Evolutionary conservation across 2,113 vertebrate species (phyloP), one percentile per base, ranked within the genome.

Genomic region (Puma concolor): DNA sequence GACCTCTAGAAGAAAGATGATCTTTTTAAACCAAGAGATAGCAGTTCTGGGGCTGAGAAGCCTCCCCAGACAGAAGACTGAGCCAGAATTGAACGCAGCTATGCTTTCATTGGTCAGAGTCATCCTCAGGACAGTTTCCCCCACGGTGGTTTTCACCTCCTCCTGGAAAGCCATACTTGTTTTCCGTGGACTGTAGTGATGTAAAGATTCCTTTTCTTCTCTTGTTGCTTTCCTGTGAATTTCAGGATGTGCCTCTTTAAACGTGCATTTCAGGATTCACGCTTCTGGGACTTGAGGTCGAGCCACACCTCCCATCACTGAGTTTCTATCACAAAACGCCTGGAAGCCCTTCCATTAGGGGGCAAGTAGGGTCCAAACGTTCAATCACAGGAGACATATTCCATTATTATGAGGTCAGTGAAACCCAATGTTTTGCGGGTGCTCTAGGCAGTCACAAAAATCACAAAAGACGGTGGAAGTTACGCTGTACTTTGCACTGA

Each of bases 31-130:
- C 17, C 12, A 15, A 23, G 25, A 72, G 38, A 57, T 25, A 21
- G 33, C 15, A 0, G 48, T 11, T 38, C 48, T 31, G 36, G 69
- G 33, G 38, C 17, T 0, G 0, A 74, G 57, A 76, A 9, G 14
- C 16, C 23, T 50, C 21, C 77, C 38, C 33, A 25, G 19, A 38
- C 16, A 1, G 41, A 21, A 52, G 25, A 25, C n/a, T 15, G 93
- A 48, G 57, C 76, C 23, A 48, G 60, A 88, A 60, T 4, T 4
- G 12, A 48, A 14, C 3, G 5, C 31, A 14, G 44, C 19, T 13
- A 25, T 19, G 15, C 36, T 19, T 10, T n/a, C 15, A 3, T 5
- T 9, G 0, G 50, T 15, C 15, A 1, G 0, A 0, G 8, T n/a
- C 31, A 9, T 10, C 41, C 72, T 44, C 7, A 16, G 0, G 25